These are phyloP conservation scores for Brenthis daphne DNA, from an alignment of 2,888 invertebrate species.

Conservation along the genomic window DNA sequence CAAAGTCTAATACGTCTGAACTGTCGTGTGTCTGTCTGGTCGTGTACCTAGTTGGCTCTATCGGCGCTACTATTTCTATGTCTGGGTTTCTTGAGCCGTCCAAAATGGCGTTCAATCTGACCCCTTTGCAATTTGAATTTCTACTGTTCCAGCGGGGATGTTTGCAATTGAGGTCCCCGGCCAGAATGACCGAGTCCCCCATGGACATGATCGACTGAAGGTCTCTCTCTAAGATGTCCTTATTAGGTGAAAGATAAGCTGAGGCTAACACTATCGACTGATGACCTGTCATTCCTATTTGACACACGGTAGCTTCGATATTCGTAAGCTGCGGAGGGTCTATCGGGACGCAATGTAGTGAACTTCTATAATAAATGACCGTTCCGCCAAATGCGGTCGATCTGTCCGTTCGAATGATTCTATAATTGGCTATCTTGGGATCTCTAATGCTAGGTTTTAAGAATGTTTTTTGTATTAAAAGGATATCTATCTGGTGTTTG, in stretches of 20 bases:
- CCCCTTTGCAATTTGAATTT: not conserved
- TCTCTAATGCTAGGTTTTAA: not conserved
- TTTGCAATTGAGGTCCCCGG: slow-evolving; percentile 23
- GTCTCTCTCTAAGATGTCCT: slow-evolving; percentile 3
- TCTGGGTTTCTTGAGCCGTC: no score
- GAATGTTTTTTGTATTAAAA: not conserved
- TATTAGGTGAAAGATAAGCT: no score
- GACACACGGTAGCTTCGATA: not conserved
- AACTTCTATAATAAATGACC: slow-evolving; percentile 10
- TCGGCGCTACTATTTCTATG: no score
- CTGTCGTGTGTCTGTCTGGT: no score
- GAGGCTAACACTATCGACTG: no score
- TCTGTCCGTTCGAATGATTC: not conserved
- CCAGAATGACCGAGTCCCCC: slow-evolving; percentile 18
- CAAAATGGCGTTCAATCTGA: not conserved
- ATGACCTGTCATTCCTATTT: no score
- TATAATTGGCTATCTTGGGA: not conserved
- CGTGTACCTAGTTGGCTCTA: no score
- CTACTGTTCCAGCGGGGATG: slow-evolving; percentile 6
- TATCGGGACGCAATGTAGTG: slow-evolving; percentile 22
- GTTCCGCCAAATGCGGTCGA: not conserved
- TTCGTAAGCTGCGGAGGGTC: slow-evolving; percentile 18
- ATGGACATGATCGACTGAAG: slow-evolving; percentile 10
- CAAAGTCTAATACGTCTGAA: no score
- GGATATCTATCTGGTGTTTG: not conserved